Percentiles rank a stretch among this genome's conserved stretches.
These are phyloP conservation scores for Tretioscincus oriximinensis DNA, from an alignment of 2,113 vertebrate genomes.

Conservation along the genomic window DNA sequence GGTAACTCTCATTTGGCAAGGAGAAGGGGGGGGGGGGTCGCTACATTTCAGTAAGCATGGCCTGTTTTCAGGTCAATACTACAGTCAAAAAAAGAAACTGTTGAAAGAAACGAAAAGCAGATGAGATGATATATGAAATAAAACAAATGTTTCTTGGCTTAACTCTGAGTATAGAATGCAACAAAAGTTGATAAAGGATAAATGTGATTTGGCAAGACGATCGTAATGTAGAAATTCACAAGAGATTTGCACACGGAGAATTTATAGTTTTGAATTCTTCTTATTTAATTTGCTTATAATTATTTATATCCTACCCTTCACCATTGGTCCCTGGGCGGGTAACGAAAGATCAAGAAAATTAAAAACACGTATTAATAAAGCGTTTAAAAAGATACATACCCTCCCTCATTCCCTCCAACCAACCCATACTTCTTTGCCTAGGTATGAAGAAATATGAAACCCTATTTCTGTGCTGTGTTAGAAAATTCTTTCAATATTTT, in stretches of 20 bases:
- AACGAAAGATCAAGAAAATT: too few relatives aligned
- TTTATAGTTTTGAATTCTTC: background rate
- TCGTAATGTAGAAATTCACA: conserved; percentile 15
- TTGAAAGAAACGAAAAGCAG: conserved; percentile 61
- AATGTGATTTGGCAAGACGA: conserved; percentile 32
- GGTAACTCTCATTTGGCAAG: too few relatives aligned
- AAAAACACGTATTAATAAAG: too few relatives aligned
- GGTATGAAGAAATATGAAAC: background rate
- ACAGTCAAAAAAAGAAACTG: conserved; percentile 70
- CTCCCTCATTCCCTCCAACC: too few relatives aligned
- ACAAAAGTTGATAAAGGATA: conserved; percentile 41
- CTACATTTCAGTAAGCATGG: conserved; percentile 82
- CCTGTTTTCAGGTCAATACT: conserved; percentile 74
- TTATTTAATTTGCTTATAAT: too few relatives aligned
- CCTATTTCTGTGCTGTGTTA: conserved; percentile 26
- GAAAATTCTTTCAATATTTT: conserved; percentile 16
- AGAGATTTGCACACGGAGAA: conserved; percentile 3
- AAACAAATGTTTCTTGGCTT: conserved; percentile 35
- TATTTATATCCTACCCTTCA: too few relatives aligned
- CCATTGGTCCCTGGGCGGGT: too few relatives aligned
- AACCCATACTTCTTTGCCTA: background rate
- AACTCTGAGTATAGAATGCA: conserved; percentile 37
- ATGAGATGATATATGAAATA: conserved; percentile 49
- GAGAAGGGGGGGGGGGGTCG: conserved; percentile 60
- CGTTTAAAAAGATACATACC: too few relatives aligned